A percentile compares a stretch with the other conserved stretches of the same genome.
Conservation (phyloP, 2,888 invertebrate genomes). For the Psylliodes chrysocephalus region DNA sequence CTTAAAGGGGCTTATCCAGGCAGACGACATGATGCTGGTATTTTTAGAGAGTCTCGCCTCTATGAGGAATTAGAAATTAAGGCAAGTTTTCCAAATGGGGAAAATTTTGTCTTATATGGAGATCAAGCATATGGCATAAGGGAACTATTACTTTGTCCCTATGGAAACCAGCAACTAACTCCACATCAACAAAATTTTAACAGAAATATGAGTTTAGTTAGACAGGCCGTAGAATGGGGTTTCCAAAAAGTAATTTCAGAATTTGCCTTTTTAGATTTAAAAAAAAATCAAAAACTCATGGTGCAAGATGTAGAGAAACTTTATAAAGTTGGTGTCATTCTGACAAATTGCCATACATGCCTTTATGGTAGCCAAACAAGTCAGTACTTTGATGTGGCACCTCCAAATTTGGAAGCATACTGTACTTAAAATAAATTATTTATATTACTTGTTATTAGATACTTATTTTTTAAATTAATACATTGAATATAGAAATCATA, state of each 20-base stretch:
- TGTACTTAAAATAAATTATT: too few species aligned
- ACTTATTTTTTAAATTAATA: too few species aligned
- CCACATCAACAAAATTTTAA: conserved; percentile 33
- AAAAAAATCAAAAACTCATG: conserved; percentile 38
- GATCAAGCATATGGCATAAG: too few species aligned
- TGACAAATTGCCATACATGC: conserved; percentile 37
- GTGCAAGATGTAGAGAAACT: conserved; percentile 32
- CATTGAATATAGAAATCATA: too few species aligned
- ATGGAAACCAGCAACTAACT: conserved; percentile 37
- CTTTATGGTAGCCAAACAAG: conserved; percentile 20
- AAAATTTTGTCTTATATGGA: too few species aligned
- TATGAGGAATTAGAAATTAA: background rate
- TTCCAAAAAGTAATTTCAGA: conserved; percentile 43
- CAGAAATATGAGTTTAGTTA: conserved; percentile 33
- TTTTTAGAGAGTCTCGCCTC: background rate
- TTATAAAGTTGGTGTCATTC: conserved; percentile 26
- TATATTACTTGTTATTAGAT: too few species aligned
- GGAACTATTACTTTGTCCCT: too few species aligned
- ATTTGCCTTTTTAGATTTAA: too few species aligned
- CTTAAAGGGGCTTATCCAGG: too few species aligned
- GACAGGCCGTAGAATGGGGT: conserved; percentile 42
- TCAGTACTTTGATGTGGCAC: too few species aligned
- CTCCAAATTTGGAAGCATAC: too few species aligned
- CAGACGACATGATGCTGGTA: conserved; percentile 2
- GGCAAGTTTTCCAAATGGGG: background rate